phyloP scores from a whole-genome alignment of 1,140 invertebrate genomes.

The Drosophila nebulosa region DNA sequence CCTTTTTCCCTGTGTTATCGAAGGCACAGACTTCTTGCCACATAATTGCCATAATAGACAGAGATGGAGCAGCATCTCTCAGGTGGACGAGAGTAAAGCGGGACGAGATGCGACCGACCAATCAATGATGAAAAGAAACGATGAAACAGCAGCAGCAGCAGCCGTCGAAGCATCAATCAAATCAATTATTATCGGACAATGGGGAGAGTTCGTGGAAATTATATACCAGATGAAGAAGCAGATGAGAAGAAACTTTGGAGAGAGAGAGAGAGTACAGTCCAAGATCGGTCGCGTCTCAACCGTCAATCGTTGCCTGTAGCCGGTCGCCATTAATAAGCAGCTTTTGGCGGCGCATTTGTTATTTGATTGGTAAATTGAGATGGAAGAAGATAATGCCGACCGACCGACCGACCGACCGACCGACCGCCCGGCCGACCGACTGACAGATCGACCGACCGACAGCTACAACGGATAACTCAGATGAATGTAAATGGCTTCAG shows the following conservation, averaged over 20 bases:
- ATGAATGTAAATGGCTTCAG: conserved; percentile 70
- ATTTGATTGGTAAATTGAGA: conserved; percentile 80
- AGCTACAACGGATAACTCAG: conserved; percentile 15
- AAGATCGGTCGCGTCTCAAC: conserved; percentile 33
- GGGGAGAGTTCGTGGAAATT: conserved; percentile 66
- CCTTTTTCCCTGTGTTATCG: conserved; percentile 1
- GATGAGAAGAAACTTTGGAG: conserved; percentile 14
- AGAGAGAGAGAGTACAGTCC: background rate
- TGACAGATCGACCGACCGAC: background rate
- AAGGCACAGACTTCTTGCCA: conserved; percentile 10
- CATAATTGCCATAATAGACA: conserved; percentile 36
- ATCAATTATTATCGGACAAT: conserved; percentile 80
- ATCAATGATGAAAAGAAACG: conserved; percentile 50
- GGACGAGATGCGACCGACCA: conserved; percentile 34
- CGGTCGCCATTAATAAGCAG: conserved; percentile 77
- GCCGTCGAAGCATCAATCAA: conserved; percentile 78
- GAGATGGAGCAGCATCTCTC: background rate
- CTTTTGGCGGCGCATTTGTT: conserved; percentile 72
- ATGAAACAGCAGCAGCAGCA: conserved; percentile 21
- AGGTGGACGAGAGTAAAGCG: background rate
- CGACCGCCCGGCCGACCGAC: conserved; percentile 24
- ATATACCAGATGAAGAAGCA: conserved; percentile 34
- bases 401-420: background rate
- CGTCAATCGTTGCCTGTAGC: conserved; percentile 57
- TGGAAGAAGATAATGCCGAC: conserved; percentile 55